A percentile compares a stretch with the other conserved stretches of the same genome.
phyloP scores from a whole-genome alignment of 2,113 vertebrate species.

The Poecile atricapillus region DNA sequence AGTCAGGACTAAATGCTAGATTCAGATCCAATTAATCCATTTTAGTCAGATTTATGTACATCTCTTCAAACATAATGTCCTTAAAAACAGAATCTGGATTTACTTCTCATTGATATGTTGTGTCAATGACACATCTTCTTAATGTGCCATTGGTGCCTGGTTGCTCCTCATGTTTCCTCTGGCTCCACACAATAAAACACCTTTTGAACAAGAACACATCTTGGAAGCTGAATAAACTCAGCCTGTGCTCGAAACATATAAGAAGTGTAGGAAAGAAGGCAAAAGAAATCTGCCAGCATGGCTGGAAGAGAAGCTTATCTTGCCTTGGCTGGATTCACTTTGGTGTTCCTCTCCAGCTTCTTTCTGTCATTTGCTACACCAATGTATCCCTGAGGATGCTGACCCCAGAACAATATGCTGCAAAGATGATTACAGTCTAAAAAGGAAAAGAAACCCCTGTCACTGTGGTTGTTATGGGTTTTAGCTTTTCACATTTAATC shows the following conservation, averaged over 20 bases:
- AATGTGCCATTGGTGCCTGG: neutral
- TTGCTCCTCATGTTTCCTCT: constrained; percentile 6
- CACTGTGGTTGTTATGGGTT: constrained; percentile 21
- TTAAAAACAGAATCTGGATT: constrained; percentile 32
- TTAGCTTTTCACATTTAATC: constrained; percentile 62
- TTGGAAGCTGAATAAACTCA: constrained; percentile 13
- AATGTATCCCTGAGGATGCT: neutral
- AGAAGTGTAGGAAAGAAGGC: neutral
- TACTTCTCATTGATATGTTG: neutral
- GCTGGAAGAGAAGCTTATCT: constrained; percentile 9
- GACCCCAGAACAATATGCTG: constrained; percentile 45
- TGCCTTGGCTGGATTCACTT: constrained; percentile 3
- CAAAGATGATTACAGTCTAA: constrained; percentile 56
- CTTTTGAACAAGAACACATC: neutral
- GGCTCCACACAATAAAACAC: constrained; percentile 13
- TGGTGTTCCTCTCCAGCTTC: constrained; percentile 2
- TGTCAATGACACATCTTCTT: constrained; percentile 12
- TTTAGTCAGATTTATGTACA: neutral
- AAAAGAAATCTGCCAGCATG: neutral
- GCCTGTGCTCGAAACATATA: neutral
- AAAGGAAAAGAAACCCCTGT: constrained; percentile 51
- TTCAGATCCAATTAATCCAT: neutral
- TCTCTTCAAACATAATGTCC: neutral
- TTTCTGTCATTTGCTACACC: neutral
- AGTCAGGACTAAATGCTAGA: neutral